Base-by-base conservation (phyloP, 30 jellyfish, hydroid and myxozoan genomes). In the Turritopsis dohrnii region DNA sequence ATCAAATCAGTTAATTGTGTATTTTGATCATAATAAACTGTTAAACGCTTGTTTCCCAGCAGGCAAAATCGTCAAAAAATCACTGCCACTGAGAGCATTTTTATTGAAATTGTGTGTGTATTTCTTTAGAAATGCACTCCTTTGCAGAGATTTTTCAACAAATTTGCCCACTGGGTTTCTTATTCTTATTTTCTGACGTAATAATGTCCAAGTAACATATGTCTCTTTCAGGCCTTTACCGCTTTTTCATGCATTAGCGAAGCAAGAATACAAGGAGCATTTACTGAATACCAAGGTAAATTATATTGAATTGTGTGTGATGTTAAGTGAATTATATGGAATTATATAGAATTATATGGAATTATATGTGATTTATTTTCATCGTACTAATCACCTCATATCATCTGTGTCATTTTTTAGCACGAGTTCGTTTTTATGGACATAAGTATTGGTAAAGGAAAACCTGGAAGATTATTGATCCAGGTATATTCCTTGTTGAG, bases 221-320 rank as follows among this genome's bases (percentile, higher is more conserved):
- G 60, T 41, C 60, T 22, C 21, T 71, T 28, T 16, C 52, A 92
- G 97, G 74, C 97, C 97, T 20, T 87, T 87, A 29, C 96, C 97
- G 29, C 82, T 92, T 73, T 83, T 87, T 20, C 82, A 85, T 84
- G 97, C 97, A 18, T 69, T 92, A 85, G 97, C 97, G 18, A 87
- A 85, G 74, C 92, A 87, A 74, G 97, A 88, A 72, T 92, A 92
- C 84, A 88, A 92, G 69, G 71, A 54, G 8, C 86, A 83, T 23
- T 82, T 92, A 24, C 52, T 81, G 25, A 71, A 76, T 8, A 87
- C 72, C 52, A 88, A 83, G 89, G 97, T 91, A 30, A 83, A 92
- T 28, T 0, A 71, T 26, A 1, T 27, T 53, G 54, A 9, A 28
- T 76, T 21, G 30, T 26, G 9, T 69, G 25, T 76, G n/a, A n/a